phyloP scores from a whole-genome alignment of 2,888 invertebrate species.

The Nephrocerus scutellatus region DNA sequence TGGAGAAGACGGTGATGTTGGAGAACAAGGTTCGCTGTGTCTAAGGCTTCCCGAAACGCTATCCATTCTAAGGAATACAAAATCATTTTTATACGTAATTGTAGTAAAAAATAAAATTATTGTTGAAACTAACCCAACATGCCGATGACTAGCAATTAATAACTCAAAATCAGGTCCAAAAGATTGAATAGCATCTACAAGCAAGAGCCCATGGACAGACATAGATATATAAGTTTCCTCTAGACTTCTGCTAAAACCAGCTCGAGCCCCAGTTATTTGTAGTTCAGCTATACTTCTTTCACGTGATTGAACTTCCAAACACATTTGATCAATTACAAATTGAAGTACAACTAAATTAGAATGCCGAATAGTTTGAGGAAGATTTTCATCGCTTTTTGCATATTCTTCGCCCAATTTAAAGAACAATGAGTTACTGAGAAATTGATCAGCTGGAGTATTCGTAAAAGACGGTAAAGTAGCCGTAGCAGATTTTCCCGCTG shows the following conservation, averaged over 20 bases:
- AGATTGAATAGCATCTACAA: constrained; percentile 92
- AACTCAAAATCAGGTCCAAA: constrained; percentile 94
- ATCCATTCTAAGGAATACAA: constrained; percentile 92
- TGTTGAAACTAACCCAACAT: constrained; percentile 62
- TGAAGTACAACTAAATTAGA: constrained; percentile 66
- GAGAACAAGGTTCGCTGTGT: constrained; percentile 88
- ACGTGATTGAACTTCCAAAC: constrained; percentile 76
- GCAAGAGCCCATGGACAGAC: constrained; percentile 83
- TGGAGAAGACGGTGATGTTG: constrained; percentile 73
- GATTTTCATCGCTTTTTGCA: constrained; percentile 1
- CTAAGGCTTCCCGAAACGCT: constrained; percentile 85
- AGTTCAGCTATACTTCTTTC: constrained; percentile 88
- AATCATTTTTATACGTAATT: not conserved
- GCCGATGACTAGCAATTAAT: constrained; percentile 88
- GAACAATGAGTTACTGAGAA: constrained; percentile 15
- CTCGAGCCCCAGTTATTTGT: constrained; percentile 82
- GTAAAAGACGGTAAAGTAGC: too few species aligned
- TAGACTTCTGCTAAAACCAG: constrained; percentile 66
- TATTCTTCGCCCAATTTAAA: constrained; percentile 10
- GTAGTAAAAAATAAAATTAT: not conserved
- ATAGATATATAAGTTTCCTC: constrained; percentile 70
- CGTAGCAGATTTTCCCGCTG: constrained; percentile 24
- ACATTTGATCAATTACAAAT: constrained; percentile 81
- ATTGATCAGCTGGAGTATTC: constrained; percentile 9
- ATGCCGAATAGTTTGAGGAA: constrained; percentile 38